phyloP scores from a whole-genome alignment of 1,140 invertebrate species.

The Neuroterus valhalla region DNA sequence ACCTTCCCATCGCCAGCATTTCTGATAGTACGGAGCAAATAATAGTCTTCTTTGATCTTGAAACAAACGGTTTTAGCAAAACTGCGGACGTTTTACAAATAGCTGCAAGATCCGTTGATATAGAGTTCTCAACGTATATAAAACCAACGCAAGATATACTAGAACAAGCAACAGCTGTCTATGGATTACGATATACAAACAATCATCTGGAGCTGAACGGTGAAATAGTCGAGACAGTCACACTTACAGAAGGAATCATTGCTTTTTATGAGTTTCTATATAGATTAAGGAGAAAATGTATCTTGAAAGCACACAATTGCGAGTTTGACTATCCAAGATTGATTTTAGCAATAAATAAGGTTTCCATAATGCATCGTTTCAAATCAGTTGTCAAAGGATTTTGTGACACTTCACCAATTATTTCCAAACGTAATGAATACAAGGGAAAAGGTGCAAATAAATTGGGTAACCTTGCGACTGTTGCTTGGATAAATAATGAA shows the following conservation, averaged over 20 bases:
- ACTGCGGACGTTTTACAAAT: no score
- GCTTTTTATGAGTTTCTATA: constrained; percentile 34
- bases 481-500: constrained; percentile 33
- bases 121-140: constrained; percentile 36
- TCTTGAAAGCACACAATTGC: constrained; percentile 31
- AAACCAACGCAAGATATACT: constrained; percentile 38
- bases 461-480: constrained; percentile 32
- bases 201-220: constrained; percentile 34
- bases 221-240: constrained; percentile 26
- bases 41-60: no score
- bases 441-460: constrained; percentile 40
- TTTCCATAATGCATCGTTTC: constrained; percentile 33
- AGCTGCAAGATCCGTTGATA: no score
- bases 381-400: constrained; percentile 36
- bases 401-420: no score
- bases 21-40: no score
- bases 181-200: constrained; percentile 34
- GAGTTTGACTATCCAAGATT: no score
- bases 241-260: constrained; percentile 25
- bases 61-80: no score
- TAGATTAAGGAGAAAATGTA: constrained; percentile 22
- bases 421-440: constrained; percentile 30
- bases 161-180: constrained; percentile 29
- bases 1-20: constrained; percentile 31
- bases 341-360: no score